Evolutionary conservation across 2,888 invertebrate genomes (phyloP).

Genomic region (Dichetophora obliterata): DNA sequence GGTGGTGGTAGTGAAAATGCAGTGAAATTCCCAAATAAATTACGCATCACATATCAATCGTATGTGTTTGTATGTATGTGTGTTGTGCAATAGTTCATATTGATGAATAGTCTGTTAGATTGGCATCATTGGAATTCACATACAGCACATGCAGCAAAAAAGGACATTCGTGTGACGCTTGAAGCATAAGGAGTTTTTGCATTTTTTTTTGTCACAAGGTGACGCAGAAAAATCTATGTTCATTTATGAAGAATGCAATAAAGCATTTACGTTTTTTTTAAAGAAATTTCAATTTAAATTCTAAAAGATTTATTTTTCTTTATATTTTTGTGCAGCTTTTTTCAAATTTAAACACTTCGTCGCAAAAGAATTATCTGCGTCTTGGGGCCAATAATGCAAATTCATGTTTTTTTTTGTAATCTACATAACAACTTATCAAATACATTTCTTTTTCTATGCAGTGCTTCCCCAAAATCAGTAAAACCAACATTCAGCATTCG

Average conservation of each 20-base stretch:
- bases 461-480: not conserved
- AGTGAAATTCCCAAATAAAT: conserved; percentile 36
- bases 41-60: conserved; percentile 40
- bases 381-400: conserved; percentile 54
- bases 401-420: conserved; percentile 49
- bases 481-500: not conserved
- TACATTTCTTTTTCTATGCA: not conserved
- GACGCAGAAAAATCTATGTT: conserved; percentile 42
- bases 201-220: conserved; percentile 19
- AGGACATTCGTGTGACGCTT: conserved; percentile 32
- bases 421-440: conserved; percentile 46
- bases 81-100: conserved; percentile 10
- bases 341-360: not conserved
- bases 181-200: conserved; percentile 19
- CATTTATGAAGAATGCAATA: conserved; percentile 30
- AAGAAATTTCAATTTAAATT: conserved; percentile 42
- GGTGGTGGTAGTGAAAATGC: not conserved
- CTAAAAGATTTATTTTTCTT: conserved; percentile 38
- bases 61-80: not conserved
- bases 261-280: not conserved
- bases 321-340: not conserved
- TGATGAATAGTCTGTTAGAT: conserved; percentile 34
- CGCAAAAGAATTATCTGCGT: conserved; percentile 49
- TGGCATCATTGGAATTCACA: conserved; percentile 35
- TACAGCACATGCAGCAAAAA: conserved; percentile 18